These are phyloP conservation scores for Sitodiplosis mosellana DNA, from an alignment of 1,140 invertebrate species.

Conservation along the genomic window DNA sequence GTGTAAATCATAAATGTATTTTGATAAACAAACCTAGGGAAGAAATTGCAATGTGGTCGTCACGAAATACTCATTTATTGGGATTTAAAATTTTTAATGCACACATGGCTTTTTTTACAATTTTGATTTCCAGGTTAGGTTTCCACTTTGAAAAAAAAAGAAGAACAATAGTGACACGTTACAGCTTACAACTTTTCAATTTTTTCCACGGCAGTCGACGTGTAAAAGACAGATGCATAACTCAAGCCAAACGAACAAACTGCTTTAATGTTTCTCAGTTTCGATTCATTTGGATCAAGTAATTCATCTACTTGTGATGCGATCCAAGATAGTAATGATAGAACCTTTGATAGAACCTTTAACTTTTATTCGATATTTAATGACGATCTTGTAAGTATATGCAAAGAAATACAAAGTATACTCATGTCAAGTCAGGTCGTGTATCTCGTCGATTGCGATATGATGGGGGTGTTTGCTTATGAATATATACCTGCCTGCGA, in stretches of 20 bases:
- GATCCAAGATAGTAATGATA: not conserved
- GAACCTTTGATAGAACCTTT: not conserved
- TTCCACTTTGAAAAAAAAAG: too few species aligned
- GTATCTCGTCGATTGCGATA: not conserved
- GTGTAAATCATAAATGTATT: too few species aligned
- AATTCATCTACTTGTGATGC: not conserved
- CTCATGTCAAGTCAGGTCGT: not conserved
- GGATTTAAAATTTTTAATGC: too few species aligned
- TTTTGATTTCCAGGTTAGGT: too few species aligned
- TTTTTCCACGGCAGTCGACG: not conserved
- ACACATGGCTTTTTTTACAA: too few species aligned
- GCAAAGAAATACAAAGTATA: not conserved
- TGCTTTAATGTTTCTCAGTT: not conserved
- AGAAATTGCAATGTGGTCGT: too few species aligned
- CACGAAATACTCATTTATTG: too few species aligned
- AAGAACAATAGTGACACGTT: too few species aligned
- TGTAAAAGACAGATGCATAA: not conserved
- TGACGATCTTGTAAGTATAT: not conserved
- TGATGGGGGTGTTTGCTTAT: not conserved
- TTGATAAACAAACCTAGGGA: too few species aligned
- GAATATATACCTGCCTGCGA: too few species aligned
- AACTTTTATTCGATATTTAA: too few species aligned
- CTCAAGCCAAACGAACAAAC: slow-evolving; percentile 1
- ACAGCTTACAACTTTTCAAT: not conserved
- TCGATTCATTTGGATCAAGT: not conserved